Percentiles rank a stretch among this genome's conserved stretches.
These are phyloP conservation scores for Garra rufa DNA, from an alignment of 2,113 vertebrate species.

Conservation along the genomic window DNA sequence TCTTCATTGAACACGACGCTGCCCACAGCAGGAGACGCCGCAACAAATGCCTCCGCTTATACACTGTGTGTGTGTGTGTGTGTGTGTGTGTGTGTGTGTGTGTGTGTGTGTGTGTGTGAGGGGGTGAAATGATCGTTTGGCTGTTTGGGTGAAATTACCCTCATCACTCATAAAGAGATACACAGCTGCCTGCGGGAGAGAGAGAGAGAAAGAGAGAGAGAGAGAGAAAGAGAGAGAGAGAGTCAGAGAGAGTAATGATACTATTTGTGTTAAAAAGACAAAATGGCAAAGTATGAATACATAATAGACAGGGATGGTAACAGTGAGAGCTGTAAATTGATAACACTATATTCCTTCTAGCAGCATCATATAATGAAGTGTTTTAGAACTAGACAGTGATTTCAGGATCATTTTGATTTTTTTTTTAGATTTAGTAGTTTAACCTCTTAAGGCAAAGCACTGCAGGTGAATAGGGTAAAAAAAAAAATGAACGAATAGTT, in stretches of 20 bases:
- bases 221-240: no score
- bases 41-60: slow-evolving; percentile 62
- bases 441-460: no score
- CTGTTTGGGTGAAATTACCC: slow-evolving; percentile 84
- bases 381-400: not conserved
- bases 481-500: no score
- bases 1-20: slow-evolving; percentile 20
- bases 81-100: not conserved
- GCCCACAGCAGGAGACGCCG: slow-evolving; percentile 54
- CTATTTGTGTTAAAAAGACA: slow-evolving; percentile 61
- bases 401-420: not conserved
- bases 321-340: slow-evolving; percentile 41
- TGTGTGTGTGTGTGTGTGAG: no score
- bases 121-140: slow-evolving; percentile 75
- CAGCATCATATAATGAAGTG: slow-evolving; percentile 37
- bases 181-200: slow-evolving; percentile 78
- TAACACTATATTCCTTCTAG: slow-evolving; percentile 40
- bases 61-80: not conserved
- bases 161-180: slow-evolving; percentile 83
- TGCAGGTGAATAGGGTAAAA: no score
- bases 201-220: no score
- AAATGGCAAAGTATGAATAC: slow-evolving; percentile 24
- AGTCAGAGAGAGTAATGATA: slow-evolving; percentile 30
- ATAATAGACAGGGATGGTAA: slow-evolving; percentile 10
- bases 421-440: not conserved